Conservation (phyloP, 2,113 vertebrate genomes). For the Conger conger region DNA sequence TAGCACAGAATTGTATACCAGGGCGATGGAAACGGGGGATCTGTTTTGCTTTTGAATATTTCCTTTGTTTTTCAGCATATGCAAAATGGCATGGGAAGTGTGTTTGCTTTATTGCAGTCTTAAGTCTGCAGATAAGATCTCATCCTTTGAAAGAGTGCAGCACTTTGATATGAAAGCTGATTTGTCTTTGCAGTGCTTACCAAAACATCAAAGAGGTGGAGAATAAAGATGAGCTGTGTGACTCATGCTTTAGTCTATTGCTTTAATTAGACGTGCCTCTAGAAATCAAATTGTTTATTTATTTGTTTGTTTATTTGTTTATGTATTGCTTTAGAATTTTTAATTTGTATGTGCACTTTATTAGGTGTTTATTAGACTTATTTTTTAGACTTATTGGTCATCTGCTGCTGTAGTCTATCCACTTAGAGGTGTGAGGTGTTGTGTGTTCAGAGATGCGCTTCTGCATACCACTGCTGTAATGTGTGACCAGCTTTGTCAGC, state of each 20-base stretch:
- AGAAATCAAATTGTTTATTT: background rate
- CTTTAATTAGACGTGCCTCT: slow-evolving; percentile 52
- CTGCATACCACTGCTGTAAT: no score
- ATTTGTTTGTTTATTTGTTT: no score
- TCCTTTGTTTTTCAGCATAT: slow-evolving; percentile 34
- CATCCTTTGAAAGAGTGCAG: slow-evolving; percentile 58
- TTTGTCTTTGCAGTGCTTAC: slow-evolving; percentile 38
- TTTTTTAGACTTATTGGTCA: no score
- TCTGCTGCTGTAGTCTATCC: no score
- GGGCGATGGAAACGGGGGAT: slow-evolving; percentile 26
- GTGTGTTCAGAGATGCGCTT: no score
- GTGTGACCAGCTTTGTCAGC: no score
- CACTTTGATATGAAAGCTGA: slow-evolving; percentile 43
- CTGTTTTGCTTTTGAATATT: slow-evolving; percentile 31
- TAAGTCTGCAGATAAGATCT: slow-evolving; percentile 31
- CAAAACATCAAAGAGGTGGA: slow-evolving; percentile 55
- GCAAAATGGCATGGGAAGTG: slow-evolving; percentile 39
- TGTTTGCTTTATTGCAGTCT: slow-evolving; percentile 27
- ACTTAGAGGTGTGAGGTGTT: no score
- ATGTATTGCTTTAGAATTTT: no score
- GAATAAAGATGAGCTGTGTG: slow-evolving; percentile 23
- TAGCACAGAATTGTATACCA: slow-evolving; percentile 31
- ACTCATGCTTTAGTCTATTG: slow-evolving; percentile 46
- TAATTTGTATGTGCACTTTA: background rate
- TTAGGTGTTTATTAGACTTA: no score